A percentile compares a stretch with the other conserved stretches of the same genome.
phyloP scores from a whole-genome alignment of 2,888 invertebrate species.

The Masnerella sp. region DNA sequence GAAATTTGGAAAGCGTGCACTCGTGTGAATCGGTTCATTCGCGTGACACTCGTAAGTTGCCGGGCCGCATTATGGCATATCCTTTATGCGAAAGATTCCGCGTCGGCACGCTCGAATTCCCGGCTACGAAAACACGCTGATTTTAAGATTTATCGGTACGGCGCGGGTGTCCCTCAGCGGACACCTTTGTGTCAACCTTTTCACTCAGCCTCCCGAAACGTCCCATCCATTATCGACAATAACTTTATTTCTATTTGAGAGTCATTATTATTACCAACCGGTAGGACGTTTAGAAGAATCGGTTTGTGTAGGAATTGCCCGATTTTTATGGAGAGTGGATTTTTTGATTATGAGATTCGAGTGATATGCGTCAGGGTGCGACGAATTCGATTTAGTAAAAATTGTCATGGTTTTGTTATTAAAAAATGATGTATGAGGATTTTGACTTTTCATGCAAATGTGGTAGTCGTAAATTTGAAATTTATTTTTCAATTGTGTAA shows the following conservation, averaged over 20 bases:
- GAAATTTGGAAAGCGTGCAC: slow-evolving; percentile 55
- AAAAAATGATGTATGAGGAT: too few species aligned
- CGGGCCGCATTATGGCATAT: slow-evolving; percentile 68
- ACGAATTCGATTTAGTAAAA: background rate
- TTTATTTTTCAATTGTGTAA: too few species aligned
- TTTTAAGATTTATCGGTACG: slow-evolving; percentile 65
- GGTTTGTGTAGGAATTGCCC: too few species aligned
- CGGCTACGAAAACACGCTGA: slow-evolving; percentile 71
- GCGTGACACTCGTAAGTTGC: slow-evolving; percentile 64
- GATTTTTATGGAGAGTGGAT: slow-evolving; percentile 30
- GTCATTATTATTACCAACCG: too few species aligned
- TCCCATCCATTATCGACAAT: slow-evolving; percentile 57
- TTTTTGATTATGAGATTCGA: background rate
- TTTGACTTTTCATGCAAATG: too few species aligned
- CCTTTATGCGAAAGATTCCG: slow-evolving; percentile 69
- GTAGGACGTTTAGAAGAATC: too few species aligned
- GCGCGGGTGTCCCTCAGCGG: slow-evolving; percentile 28
- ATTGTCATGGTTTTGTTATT: too few species aligned
- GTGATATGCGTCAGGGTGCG: background rate
- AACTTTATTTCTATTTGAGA: slow-evolving; percentile 45
- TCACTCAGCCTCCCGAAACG: slow-evolving; percentile 52
- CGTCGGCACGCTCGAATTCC: slow-evolving; percentile 70
- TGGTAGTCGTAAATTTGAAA: too few species aligned
- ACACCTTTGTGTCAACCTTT: slow-evolving; percentile 39
- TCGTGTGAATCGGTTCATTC: slow-evolving; percentile 60